phyloP scores from a whole-genome alignment of 2,113 vertebrate genomes.

The Tetraodon nigroviridis region DNA sequence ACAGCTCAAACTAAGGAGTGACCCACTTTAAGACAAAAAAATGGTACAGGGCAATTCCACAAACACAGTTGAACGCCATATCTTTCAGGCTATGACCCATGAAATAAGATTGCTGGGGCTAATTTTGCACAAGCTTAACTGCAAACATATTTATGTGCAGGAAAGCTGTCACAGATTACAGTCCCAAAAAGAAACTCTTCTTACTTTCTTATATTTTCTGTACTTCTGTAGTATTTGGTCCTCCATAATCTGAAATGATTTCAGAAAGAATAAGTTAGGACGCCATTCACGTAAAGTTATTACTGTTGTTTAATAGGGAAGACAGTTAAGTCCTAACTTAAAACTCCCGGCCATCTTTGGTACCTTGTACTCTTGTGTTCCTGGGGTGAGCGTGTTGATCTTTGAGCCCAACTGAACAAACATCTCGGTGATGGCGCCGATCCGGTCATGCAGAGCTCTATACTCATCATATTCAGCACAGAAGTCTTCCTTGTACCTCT shows the following conservation, averaged over 20 bases:
- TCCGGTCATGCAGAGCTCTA: slow-evolving; percentile 72
- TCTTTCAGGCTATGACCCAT: no score
- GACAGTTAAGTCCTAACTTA: no score
- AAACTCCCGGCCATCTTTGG: slow-evolving; percentile 10
- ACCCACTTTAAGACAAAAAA: no score
- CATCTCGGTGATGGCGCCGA: slow-evolving; percentile 74
- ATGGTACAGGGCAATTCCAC: no score
- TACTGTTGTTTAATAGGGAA: neutral
- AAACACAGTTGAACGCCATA: no score
- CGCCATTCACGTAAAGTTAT: neutral
- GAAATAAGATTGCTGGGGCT: no score
- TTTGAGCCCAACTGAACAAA: slow-evolving; percentile 82
- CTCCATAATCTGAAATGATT: slow-evolving; percentile 76
- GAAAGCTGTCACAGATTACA: neutral
- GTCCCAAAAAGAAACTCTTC: neutral
- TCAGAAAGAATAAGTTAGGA: slow-evolving; percentile 12
- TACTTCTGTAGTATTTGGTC: slow-evolving; percentile 82
- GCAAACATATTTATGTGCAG: neutral
- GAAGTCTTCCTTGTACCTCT: slow-evolving; percentile 81
- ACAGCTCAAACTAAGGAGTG: no score
- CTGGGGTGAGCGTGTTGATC: slow-evolving; percentile 77
- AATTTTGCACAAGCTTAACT: no score
- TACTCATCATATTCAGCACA: slow-evolving; percentile 79
- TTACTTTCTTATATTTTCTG: slow-evolving; percentile 81
- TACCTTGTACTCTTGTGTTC: slow-evolving; percentile 81